These are phyloP conservation scores for Trichosurus vulpecula DNA, from an alignment of 2,797 vertebrate species.

Conservation along the genomic window DNA sequence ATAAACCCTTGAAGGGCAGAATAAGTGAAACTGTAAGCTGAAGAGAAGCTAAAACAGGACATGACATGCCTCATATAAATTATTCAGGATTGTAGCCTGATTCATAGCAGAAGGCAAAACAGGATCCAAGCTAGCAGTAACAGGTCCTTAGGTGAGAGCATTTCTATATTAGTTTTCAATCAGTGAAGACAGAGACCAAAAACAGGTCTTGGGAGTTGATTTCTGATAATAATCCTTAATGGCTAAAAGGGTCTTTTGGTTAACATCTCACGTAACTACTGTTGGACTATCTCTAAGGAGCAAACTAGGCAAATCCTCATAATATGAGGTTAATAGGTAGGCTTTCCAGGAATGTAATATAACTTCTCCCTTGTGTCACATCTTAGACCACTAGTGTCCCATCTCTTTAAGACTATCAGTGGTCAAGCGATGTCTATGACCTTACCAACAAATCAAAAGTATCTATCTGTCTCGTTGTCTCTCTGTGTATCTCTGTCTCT, in stretches of 20 bases:
- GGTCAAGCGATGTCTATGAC: not conserved
- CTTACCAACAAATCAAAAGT: not conserved
- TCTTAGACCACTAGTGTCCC: not conserved
- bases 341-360: not conserved
- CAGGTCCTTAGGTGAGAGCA: not conserved
- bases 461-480: not conserved
- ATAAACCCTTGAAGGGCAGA: not conserved
- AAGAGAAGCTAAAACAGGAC: not conserved
- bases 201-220: not conserved
- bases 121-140: not conserved
- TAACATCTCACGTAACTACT: not conserved
- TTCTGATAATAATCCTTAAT: not conserved
- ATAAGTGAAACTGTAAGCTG: not conserved
- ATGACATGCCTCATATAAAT: not conserved
- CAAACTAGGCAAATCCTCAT: not conserved
- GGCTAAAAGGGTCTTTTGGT: not conserved
- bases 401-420: not conserved
- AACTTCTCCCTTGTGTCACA: not conserved
- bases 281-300: not conserved
- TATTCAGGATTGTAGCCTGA: not conserved
- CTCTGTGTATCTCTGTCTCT: not conserved
- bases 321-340: not conserved
- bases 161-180: not conserved
- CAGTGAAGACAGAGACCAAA: not conserved
- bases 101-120: not conserved